These are phyloP conservation scores for Jaculus jaculus DNA, from an alignment of 2,113 vertebrate genomes.

Conservation along the genomic window DNA sequence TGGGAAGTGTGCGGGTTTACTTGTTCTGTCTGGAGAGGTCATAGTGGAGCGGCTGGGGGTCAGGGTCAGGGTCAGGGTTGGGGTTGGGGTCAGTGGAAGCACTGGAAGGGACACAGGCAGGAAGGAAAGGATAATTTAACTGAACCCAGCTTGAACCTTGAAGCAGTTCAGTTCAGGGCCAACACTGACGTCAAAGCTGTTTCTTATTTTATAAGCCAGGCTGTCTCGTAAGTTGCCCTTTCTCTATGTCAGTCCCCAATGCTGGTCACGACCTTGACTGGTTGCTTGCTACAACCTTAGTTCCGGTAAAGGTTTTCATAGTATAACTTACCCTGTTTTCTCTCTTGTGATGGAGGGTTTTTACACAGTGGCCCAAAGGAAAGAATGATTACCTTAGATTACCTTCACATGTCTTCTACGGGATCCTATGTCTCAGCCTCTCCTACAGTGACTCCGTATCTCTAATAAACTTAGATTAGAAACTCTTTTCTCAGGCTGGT, in stretches of 20 bases:
- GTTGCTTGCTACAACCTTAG: conserved; percentile 9
- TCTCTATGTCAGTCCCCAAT: conserved; percentile 63
- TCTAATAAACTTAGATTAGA: background rate
- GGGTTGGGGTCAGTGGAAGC: conserved; percentile 71
- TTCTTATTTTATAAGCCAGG: conserved; percentile 77
- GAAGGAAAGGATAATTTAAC: conserved; percentile 77
- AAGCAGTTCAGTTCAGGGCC: conserved; percentile 66
- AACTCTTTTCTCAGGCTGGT: no score
- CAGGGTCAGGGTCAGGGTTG: no score
- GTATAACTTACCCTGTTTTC: background rate
- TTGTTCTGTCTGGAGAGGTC: conserved; percentile 46
- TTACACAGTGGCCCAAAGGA: background rate
- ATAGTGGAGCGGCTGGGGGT: conserved; percentile 27
- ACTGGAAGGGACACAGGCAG: conserved; percentile 52
- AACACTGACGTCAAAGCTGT: conserved; percentile 65
- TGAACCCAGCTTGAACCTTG: conserved; percentile 70
- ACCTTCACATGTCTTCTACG: background rate
- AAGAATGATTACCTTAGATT: background rate
- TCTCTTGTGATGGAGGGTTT: background rate
- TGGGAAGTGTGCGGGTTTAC: background rate
- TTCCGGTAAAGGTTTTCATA: conserved; percentile 53
- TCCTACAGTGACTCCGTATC: background rate
- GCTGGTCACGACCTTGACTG: conserved; percentile 24
- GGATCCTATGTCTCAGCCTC: background rate
- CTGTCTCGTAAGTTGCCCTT: conserved; percentile 41